A percentile compares a stretch with the other conserved stretches of the same genome.
Conservation (phyloP, 2,888 invertebrate genomes). For the Apeira syringaria region DNA sequence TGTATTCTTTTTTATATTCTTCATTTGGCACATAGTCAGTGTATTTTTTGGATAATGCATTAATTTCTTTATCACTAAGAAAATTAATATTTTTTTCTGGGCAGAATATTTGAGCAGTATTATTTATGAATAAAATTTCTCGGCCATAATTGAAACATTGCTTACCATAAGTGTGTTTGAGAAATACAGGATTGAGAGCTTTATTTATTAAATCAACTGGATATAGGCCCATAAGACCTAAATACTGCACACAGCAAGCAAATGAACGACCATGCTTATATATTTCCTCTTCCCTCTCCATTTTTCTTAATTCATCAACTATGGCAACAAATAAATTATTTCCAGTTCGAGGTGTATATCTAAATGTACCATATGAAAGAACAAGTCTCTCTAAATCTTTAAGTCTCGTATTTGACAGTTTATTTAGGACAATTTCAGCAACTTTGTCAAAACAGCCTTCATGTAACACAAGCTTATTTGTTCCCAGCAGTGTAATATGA, state of each 20-base stretch:
- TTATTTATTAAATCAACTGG: slow-evolving; percentile 84
- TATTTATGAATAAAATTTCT: slow-evolving; percentile 86
- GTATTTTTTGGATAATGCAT: slow-evolving; percentile 82
- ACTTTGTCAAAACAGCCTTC: slow-evolving; percentile 65
- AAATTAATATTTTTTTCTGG: slow-evolving; percentile 82
- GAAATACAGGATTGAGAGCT: slow-evolving; percentile 82
- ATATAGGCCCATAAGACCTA: slow-evolving; percentile 81
- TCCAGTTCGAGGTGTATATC: slow-evolving; percentile 77
- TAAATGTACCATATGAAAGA: slow-evolving; percentile 85
- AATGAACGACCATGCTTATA: slow-evolving; percentile 83
- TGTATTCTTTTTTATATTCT: slow-evolving; percentile 75
- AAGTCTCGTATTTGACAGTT: slow-evolving; percentile 78
- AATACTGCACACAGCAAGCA: slow-evolving; percentile 84
- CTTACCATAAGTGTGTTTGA: slow-evolving; percentile 81
- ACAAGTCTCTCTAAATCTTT: slow-evolving; percentile 91
- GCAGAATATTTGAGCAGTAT: slow-evolving; percentile 84
- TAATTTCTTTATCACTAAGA: slow-evolving; percentile 70
- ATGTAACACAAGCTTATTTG: slow-evolving; percentile 67
- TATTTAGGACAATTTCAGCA: slow-evolving; percentile 72
- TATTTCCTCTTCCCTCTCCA: slow-evolving; percentile 81
- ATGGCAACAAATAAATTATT: slow-evolving; percentile 61
- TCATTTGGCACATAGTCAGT: slow-evolving; percentile 83
- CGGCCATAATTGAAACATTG: slow-evolving; percentile 70
- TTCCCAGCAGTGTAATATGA: slow-evolving; percentile 86
- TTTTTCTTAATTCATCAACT: slow-evolving; percentile 76